These are phyloP conservation scores for Stenurella melanura DNA, from an alignment of 2,888 invertebrate genomes.

Conservation along the genomic window DNA sequence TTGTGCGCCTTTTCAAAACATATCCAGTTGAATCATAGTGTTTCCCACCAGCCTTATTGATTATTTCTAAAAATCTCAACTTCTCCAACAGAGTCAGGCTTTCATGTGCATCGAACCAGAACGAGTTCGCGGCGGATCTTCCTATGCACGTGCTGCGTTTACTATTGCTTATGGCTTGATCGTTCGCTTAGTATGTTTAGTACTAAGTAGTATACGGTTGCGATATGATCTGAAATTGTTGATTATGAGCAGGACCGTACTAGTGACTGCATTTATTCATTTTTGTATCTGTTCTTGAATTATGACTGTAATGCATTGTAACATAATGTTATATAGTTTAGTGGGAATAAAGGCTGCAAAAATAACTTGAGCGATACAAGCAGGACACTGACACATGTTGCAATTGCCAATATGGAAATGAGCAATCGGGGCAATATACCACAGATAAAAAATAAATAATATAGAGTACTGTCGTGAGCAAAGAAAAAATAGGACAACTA, in stretches of 20 bases:
- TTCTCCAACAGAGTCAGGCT: not conserved
- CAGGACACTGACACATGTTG: no score
- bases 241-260: not conserved
- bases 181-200: conserved; percentile 1
- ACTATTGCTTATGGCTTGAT: conserved; percentile 1
- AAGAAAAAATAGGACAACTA: no score
- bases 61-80: conserved; percentile 12
- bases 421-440: no score
- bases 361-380: no score
- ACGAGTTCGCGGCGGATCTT: conserved; percentile 2
- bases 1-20: not conserved
- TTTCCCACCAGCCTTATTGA: conserved; percentile 12
- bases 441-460: no score
- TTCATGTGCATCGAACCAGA: conserved; percentile 14
- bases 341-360: no score
- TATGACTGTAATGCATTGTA: no score
- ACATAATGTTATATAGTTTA: no score
- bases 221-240: conserved; percentile 5
- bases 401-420: no score
- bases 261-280: not conserved
- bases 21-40: conserved; percentile 2
- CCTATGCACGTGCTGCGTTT: conserved; percentile 18
- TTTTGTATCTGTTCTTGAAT: not conserved
- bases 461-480: no score
- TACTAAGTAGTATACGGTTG: conserved; percentile 7